Percentiles rank a stretch among this genome's conserved stretches.
phyloP scores from a whole-genome alignment of 2,113 vertebrate genomes.

The Cyrtonyx montezumae region DNA sequence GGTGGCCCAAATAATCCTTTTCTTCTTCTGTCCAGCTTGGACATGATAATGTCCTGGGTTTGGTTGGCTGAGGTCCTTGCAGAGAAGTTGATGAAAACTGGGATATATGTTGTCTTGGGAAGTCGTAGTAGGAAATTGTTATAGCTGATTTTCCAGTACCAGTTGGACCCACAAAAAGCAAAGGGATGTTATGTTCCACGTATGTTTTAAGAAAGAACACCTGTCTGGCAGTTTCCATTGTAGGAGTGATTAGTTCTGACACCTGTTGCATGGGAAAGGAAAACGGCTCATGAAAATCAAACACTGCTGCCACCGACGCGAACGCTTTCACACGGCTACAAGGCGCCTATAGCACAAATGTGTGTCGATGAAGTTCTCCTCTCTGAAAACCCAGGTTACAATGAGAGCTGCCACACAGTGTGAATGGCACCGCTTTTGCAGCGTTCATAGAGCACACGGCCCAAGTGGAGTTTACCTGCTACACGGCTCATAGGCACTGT shows the following conservation, averaged over 20 bases:
- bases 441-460: neutral
- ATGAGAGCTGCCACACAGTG: neutral
- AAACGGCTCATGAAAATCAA: neutral
- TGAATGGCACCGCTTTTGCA: neutral
- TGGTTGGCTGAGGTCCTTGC: slow-evolving; percentile 91
- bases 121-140: slow-evolving; percentile 88
- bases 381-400: neutral
- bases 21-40: slow-evolving; percentile 88
- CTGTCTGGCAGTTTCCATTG: slow-evolving; percentile 91
- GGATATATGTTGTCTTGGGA: slow-evolving; percentile 84
- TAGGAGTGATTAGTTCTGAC: slow-evolving; percentile 92
- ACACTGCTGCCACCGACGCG: neutral
- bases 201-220: slow-evolving; percentile 88
- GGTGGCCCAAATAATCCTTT: slow-evolving; percentile 91
- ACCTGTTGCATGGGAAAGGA: slow-evolving; percentile 73
- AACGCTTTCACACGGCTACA: neutral
- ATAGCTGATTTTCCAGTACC: slow-evolving; percentile 94
- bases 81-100: slow-evolving; percentile 91
- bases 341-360: neutral
- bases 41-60: slow-evolving; percentile 93
- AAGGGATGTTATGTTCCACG: slow-evolving; percentile 82
- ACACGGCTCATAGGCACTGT: neutral
- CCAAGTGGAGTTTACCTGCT: neutral
- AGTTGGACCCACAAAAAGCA: slow-evolving; percentile 92
- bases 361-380: fast-evolving